phyloP scores from a whole-genome alignment of 1,140 invertebrate genomes.

The Polyergus mexicanus region DNA sequence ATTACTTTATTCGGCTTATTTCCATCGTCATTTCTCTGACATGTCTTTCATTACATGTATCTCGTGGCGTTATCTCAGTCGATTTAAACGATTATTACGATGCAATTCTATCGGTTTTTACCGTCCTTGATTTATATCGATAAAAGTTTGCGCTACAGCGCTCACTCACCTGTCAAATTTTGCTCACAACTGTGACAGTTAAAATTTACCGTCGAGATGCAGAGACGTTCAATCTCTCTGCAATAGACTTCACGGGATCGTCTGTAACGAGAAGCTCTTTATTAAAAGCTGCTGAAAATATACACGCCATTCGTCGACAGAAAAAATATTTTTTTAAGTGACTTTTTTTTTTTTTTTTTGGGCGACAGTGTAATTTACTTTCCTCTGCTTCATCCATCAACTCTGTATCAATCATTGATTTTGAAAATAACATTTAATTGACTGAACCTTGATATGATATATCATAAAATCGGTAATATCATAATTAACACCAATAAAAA shows the following conservation, averaged over 20 bases:
- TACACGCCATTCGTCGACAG: slow-evolving; percentile 16
- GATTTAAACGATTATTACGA: slow-evolving; percentile 37
- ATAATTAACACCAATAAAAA: background rate
- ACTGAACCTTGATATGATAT: background rate
- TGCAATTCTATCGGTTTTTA: slow-evolving; percentile 52
- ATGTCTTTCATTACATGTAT: slow-evolving; percentile 14
- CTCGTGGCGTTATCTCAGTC: slow-evolving; percentile 40
- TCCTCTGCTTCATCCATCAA: slow-evolving; percentile 11
- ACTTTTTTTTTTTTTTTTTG: slow-evolving; percentile 21
- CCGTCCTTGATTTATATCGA: slow-evolving; percentile 60
- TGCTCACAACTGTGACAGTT: slow-evolving; percentile 65
- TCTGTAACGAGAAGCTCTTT: slow-evolving; percentile 72
- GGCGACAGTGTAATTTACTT: background rate
- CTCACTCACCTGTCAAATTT: slow-evolving; percentile 76
- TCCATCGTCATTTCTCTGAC: background rate
- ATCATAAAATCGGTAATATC: background rate
- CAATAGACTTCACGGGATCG: slow-evolving; percentile 51
- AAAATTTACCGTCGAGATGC: slow-evolving; percentile 69
- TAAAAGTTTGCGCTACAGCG: slow-evolving; percentile 60
- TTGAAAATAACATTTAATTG: background rate
- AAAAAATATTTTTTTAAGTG: slow-evolving; percentile 21
- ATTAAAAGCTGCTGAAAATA: slow-evolving; percentile 61
- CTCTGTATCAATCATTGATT: background rate
- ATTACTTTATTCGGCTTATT: slow-evolving; percentile 29
- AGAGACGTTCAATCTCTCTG: slow-evolving; percentile 71